These are phyloP conservation scores for Clepsis dumicolana DNA, from an alignment of 2,888 invertebrate genomes.

Conservation along the genomic window DNA sequence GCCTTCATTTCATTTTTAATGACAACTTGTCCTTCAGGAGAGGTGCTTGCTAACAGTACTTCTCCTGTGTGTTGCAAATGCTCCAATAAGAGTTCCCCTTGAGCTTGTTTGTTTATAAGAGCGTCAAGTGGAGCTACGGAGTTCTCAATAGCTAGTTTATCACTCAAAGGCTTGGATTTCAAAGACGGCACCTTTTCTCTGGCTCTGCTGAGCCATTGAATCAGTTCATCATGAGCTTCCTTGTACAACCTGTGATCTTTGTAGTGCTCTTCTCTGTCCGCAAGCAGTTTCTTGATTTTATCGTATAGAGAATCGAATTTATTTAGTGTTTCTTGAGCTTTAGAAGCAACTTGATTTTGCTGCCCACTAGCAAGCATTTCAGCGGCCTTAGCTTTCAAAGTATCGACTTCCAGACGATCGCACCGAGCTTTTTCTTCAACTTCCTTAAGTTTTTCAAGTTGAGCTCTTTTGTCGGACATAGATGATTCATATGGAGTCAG, in stretches of 20 bases:
- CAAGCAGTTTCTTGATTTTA: constrained; percentile 90
- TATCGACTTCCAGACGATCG: constrained; percentile 96
- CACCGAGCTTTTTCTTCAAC: constrained; percentile 95
- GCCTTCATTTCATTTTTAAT: constrained; percentile 95
- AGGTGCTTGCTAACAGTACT: constrained; percentile 94
- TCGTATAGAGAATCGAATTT: constrained; percentile 93
- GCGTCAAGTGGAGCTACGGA: constrained; percentile 95
- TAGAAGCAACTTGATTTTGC: constrained; percentile 92
- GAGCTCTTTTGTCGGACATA: constrained; percentile 94
- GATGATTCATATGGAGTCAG: constrained; percentile 91
- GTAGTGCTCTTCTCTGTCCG: constrained; percentile 94
- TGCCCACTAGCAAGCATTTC: constrained; percentile 95
- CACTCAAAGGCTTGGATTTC: constrained; percentile 93
- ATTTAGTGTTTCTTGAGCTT: constrained; percentile 94
- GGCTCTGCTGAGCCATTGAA: constrained; percentile 94
- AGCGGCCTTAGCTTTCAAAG: constrained; percentile 92
- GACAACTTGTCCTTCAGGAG: constrained; percentile 91
- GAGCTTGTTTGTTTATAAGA: constrained; percentile 94
- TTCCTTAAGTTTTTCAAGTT: constrained; percentile 93
- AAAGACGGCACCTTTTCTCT: constrained; percentile 95
- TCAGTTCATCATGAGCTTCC: constrained; percentile 95
- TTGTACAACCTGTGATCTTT: constrained; percentile 96
- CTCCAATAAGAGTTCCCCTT: constrained; percentile 95
- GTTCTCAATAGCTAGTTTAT: constrained; percentile 95
- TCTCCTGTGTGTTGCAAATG: constrained; percentile 95